Base-by-base conservation (phyloP, 2,113 vertebrate species). In the Bubo blakistoni region DNA sequence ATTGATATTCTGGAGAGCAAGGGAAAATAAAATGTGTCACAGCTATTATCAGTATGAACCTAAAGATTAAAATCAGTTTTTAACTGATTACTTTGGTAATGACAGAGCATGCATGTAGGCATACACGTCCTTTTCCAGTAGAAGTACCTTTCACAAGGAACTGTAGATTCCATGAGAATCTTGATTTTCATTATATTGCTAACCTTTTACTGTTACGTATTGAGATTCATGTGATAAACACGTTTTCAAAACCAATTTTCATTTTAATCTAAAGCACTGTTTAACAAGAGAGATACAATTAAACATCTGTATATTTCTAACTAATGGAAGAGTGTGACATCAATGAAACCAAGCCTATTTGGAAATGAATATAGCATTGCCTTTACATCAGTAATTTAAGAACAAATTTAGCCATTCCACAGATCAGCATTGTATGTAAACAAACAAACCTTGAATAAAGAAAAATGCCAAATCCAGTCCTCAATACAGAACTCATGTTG, bases 121-220 rank as follows among this genome's bases (percentile, higher is more conserved):
- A 46, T 3, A 16, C 13, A 34, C 2, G 2, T 46, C 10, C 13
- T 30, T 88, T 81, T 49, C 70, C 29, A 38, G 7, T 6, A 67
- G 17, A 81, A 6, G 1, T 16, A 38, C 8, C 10, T 90, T 22
- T 85, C 54, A 36, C 3, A 90, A 30, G 26, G 54, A n/a, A 44
- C 20, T 26, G 13, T 55, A 67, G 16, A 38, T 52, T 10, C 14
- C 26, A 59, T 0, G 0, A 82, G 27, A 80, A 59, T 36, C 34
- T 49, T 85, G 10, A 38, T 85, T 79, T 91, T 82, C 29, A 47
- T 72, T 44, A 59, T 59, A 80, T 52, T 73, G 7, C 2, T 24
- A 63, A 59, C 2, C 6, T 71, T 84, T 46, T 46, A 34, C 7
- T 63, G 9, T 61, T 59, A 69, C 19, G 3, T 57, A 29, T 57